A percentile compares a stretch with the other conserved stretches of the same genome.
phyloP scores from a whole-genome alignment of 1,140 invertebrate species.

The Eriosoma lanigerum region DNA sequence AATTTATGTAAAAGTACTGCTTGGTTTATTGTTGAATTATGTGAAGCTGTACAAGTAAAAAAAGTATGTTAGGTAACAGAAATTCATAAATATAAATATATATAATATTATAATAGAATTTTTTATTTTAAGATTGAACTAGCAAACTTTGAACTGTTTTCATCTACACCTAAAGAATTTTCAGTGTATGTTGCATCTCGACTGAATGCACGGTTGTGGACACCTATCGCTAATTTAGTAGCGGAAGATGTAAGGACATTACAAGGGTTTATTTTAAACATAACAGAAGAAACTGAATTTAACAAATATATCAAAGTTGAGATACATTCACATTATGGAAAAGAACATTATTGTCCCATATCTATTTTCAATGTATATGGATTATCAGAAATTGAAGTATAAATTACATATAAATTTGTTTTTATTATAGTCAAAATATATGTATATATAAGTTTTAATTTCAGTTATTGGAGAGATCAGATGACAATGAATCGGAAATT shows the following conservation, averaged over 20 bases:
- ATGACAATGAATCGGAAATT: conserved; percentile 48
- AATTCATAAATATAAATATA: neutral
- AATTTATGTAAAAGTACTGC: conserved; percentile 87
- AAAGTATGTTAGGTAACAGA: conserved; percentile 61
- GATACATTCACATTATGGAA: conserved; percentile 88
- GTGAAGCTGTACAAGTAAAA: conserved; percentile 93
- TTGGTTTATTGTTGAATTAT: conserved; percentile 97
- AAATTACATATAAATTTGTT: neutral
- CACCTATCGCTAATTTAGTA: conserved; percentile 79
- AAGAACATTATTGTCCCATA: conserved; percentile 96
- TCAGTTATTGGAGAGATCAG: conserved; percentile 70
- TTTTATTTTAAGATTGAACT: conserved; percentile 73
- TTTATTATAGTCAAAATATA: neutral
- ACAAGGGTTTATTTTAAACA: conserved; percentile 81
- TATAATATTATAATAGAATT: neutral
- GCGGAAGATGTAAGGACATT: conserved; percentile 83
- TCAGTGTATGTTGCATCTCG: conserved; percentile 83
- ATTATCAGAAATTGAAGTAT: conserved; percentile 84
- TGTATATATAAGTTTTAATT: conserved; percentile 1
- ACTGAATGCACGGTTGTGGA: conserved; percentile 91
- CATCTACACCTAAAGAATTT: conserved; percentile 92
- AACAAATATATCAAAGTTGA: conserved; percentile 93
- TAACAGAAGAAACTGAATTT: conserved; percentile 68
- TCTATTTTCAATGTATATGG: conserved; percentile 90
- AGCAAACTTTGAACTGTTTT: conserved; percentile 98